Conservation (phyloP, 2,797 vertebrate species). For the Sebastes matsubarae region DNA sequence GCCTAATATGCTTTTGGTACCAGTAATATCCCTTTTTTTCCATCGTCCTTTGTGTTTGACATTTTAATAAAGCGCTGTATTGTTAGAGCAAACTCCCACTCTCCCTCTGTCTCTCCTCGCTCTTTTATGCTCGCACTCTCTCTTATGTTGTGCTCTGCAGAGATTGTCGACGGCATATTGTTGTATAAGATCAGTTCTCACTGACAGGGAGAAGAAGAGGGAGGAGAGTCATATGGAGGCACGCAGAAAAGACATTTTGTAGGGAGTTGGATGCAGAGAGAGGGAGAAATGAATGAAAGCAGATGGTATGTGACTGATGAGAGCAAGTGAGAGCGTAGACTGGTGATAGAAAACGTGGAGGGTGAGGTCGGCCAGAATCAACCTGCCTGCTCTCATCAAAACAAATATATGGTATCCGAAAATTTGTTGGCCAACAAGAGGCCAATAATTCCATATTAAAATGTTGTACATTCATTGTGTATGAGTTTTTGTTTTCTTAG, state of each 20-base stretch:
- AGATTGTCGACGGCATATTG: constrained; percentile 63
- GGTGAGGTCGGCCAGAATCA: neutral
- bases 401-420: neutral
- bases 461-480: neutral
- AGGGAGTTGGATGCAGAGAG: neutral
- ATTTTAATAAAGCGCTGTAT: constrained; percentile 71
- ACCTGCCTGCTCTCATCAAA: neutral
- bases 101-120: constrained; percentile 49
- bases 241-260: constrained; percentile 9
- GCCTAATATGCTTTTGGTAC: constrained; percentile 67
- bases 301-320: constrained; percentile 35
- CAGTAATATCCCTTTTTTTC: constrained; percentile 59
- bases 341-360: neutral
- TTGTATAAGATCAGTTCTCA: constrained; percentile 53
- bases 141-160: constrained; percentile 56
- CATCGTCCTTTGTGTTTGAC: constrained; percentile 71
- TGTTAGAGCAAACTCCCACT: constrained; percentile 68
- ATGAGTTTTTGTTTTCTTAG: neutral
- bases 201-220: constrained; percentile 39
- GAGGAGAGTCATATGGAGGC: constrained; percentile 8
- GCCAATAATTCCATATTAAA: neutral
- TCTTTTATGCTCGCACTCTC: constrained; percentile 51
- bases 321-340: neutral
- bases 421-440: neutral
- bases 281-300: constrained; percentile 10